phyloP scores from a whole-genome alignment of 2,888 invertebrate genomes.

The Conus canariensis region DNA sequence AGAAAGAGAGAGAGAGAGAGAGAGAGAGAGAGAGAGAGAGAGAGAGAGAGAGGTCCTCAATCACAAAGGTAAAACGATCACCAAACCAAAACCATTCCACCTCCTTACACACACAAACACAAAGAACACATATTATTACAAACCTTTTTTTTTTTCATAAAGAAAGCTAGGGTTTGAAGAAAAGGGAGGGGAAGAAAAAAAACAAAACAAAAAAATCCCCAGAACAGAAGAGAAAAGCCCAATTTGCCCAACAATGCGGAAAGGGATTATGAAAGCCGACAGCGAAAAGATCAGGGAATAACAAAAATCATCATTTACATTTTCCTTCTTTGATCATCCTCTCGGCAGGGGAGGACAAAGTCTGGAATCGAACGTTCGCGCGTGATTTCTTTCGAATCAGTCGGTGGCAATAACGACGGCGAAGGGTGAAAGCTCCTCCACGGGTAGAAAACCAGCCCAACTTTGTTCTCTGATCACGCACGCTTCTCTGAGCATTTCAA shows the following conservation, averaged over 20 bases:
- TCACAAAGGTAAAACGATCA: neutral
- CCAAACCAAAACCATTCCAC: neutral
- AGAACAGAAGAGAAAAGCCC: neutral
- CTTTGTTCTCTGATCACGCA: constrained; percentile 29
- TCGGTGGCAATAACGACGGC: constrained; percentile 8
- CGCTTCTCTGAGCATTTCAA: constrained; percentile 20
- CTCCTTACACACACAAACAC: neutral
- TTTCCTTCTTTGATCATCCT: constrained; percentile 22
- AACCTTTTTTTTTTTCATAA: too few species aligned
- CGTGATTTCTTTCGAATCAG: constrained; percentile 19
- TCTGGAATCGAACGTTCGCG: neutral
- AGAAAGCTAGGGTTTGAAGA: neutral
- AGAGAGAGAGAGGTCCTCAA: neutral
- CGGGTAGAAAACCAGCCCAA: neutral
- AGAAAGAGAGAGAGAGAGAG: constrained; percentile 15
- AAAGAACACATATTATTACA: too few species aligned
- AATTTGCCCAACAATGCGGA: constrained; percentile 16
- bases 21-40: constrained; percentile 3
- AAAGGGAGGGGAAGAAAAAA: neutral
- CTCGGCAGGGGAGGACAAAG: neutral
- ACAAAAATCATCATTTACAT: constrained; percentile 21
- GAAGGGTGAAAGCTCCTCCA: neutral
- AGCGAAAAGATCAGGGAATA: neutral
- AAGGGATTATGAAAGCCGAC: constrained; percentile 3
- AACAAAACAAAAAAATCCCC: neutral